Conservation (phyloP, 2,888 invertebrate genomes). For the Hyalella azteca region DNA sequence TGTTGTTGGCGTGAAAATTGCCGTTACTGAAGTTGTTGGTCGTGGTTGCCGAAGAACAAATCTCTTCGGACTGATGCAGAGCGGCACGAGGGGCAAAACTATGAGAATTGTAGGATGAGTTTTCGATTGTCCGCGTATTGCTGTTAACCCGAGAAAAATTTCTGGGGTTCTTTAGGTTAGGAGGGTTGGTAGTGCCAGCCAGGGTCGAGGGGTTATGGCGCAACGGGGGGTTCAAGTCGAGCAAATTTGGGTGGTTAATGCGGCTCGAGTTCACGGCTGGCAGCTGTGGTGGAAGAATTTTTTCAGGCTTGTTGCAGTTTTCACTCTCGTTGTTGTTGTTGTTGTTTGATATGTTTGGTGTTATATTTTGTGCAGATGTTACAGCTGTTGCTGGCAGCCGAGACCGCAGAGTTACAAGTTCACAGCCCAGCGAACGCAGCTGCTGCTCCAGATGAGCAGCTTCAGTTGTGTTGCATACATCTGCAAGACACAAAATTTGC, state of each 20-base stretch:
- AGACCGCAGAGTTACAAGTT: slow-evolving; percentile 88
- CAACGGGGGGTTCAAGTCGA: background rate
- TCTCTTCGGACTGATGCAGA: background rate
- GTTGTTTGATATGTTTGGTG: slow-evolving; percentile 60
- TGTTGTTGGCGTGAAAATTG: slow-evolving; percentile 44
- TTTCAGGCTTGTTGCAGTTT: background rate
- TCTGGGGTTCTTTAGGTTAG: background rate
- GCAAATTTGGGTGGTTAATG: background rate
- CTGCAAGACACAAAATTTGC: slow-evolving; percentile 67
- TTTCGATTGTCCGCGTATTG: background rate
- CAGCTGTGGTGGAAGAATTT: background rate
- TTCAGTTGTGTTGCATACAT: slow-evolving; percentile 93
- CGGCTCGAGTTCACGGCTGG: background rate
- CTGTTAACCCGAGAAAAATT: background rate
- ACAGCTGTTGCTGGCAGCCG: slow-evolving; percentile 69
- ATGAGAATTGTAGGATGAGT: too few species aligned
- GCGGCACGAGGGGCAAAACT: too few species aligned
- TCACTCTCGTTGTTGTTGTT: slow-evolving; percentile 57
- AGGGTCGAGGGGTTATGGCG: background rate
- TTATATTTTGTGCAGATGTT: slow-evolving; percentile 46
- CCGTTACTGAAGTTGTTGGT: background rate
- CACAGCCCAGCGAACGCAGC: slow-evolving; percentile 86
- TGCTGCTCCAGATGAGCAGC: slow-evolving; percentile 91
- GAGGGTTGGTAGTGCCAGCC: background rate
- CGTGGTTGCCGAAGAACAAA: background rate